These are phyloP conservation scores for Phyto melanocephala DNA, from an alignment of 2,888 invertebrate species.

Conservation along the genomic window DNA sequence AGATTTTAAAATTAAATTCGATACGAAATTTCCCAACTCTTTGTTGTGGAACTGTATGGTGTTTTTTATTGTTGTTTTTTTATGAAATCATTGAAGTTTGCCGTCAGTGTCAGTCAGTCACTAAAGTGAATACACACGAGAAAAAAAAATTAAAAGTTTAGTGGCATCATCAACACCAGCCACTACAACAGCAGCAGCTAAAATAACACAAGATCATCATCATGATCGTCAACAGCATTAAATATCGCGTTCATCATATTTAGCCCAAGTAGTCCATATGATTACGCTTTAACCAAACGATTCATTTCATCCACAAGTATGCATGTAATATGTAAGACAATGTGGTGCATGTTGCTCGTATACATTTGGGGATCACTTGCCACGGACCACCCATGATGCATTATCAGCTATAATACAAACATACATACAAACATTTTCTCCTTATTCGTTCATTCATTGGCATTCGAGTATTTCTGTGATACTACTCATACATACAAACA, in stretches of 20 bases:
- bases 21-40: constrained; percentile 31
- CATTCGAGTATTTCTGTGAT: neutral
- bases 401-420: neutral
- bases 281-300: constrained; percentile 70
- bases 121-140: constrained; percentile 38
- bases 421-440: neutral
- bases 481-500: neutral
- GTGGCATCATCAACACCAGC: constrained; percentile 70
- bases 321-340: constrained; percentile 31
- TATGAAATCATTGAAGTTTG: constrained; percentile 62
- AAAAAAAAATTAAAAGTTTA: constrained; percentile 25
- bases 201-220: constrained; percentile 65
- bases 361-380: constrained; percentile 58
- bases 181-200: constrained; percentile 64
- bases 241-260: constrained; percentile 20
- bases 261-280: constrained; percentile 63
- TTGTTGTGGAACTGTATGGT: constrained; percentile 18
- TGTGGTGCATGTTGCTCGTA: constrained; percentile 40
- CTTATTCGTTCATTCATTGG: neutral
- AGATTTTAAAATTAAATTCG: constrained; percentile 40
- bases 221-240: constrained; percentile 41
- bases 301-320: constrained; percentile 6
- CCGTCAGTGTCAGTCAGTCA: constrained; percentile 65
- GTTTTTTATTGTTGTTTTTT: neutral
- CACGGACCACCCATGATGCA: constrained; percentile 61